A percentile compares a stretch with the other conserved stretches of the same genome.
phyloP scores from a whole-genome alignment of 2,888 invertebrate genomes.

The Opisthograptis luteolata region DNA sequence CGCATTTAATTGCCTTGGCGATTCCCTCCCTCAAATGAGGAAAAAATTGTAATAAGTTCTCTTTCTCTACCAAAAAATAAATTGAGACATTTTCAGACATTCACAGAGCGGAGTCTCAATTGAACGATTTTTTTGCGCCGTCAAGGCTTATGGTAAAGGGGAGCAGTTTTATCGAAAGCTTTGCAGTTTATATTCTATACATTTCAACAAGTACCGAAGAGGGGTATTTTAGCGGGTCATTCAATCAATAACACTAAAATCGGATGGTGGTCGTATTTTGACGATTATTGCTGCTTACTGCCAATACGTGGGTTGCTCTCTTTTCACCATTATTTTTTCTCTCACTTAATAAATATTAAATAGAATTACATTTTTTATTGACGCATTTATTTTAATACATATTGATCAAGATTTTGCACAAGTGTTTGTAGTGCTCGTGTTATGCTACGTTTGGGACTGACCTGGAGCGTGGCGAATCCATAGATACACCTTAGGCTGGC shows the following conservation, averaged over 20 bases:
- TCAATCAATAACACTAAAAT: conserved; percentile 41
- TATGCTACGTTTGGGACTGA: too few relatives aligned
- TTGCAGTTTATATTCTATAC: conserved; percentile 37
- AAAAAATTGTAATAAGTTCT: conserved; percentile 25
- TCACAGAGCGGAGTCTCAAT: conserved; percentile 27
- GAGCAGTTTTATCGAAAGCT: conserved; percentile 35
- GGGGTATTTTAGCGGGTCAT: conserved; percentile 34
- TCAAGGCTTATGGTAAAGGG: conserved; percentile 33
- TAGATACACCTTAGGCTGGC: too few relatives aligned
- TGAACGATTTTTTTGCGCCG: conserved; percentile 31
- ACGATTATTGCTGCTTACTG: conserved; percentile 29
- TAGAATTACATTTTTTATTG: neutral
- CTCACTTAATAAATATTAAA: neutral
- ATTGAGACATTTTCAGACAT: conserved; percentile 30
- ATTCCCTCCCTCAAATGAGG: conserved; percentile 11
- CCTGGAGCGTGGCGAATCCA: too few relatives aligned
- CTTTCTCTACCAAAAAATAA: conserved; percentile 26
- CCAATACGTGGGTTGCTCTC: conserved; percentile 17
- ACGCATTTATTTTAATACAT: neutral
- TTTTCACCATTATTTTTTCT: conserved; percentile 4
- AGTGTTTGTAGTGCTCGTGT: too few relatives aligned
- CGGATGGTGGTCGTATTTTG: conserved; percentile 31
- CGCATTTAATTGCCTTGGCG: conserved; percentile 8
- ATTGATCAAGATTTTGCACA: too few relatives aligned
- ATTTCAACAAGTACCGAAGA: conserved; percentile 33